phyloP scores from a whole-genome alignment of 2,888 invertebrate genomes.

The Andrena bicolor region DNA sequence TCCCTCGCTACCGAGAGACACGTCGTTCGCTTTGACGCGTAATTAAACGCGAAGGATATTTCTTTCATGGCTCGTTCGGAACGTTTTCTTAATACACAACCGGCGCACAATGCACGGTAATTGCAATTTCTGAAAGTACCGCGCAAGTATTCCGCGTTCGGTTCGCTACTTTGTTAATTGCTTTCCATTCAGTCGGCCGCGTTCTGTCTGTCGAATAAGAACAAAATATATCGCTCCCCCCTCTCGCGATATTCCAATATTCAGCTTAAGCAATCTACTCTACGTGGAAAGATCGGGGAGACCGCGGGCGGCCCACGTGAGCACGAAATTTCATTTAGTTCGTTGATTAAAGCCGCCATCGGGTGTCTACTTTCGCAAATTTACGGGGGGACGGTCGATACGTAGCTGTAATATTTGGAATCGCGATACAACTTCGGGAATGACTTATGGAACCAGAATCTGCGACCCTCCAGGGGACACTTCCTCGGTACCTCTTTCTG shows the following conservation, averaged over 20 bases:
- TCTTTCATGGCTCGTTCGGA: background rate
- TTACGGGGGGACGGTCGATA: background rate
- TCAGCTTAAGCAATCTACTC: constrained; percentile 30
- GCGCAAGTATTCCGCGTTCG: constrained; percentile 4
- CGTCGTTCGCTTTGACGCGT: background rate
- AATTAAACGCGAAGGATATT: background rate
- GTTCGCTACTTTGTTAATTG: constrained; percentile 31
- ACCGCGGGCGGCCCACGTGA: constrained; percentile 1
- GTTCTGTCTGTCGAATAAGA: background rate
- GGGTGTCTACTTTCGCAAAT: constrained; percentile 9
- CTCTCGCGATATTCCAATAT: constrained; percentile 22
- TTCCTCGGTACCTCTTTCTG: constrained; percentile 12
- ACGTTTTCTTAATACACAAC: background rate
- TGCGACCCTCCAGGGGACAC: background rate
- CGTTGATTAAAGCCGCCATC: constrained; percentile 32
- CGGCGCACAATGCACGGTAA: constrained; percentile 2
- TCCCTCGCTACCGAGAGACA: background rate
- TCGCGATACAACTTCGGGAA: background rate
- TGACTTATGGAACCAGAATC: constrained; percentile 31
- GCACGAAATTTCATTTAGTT: constrained; percentile 35
- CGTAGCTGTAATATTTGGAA: constrained; percentile 1
- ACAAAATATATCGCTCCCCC: constrained; percentile 7
- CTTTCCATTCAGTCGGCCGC: background rate
- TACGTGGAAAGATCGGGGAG: constrained; percentile 1
- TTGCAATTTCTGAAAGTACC: constrained; percentile 11